These are phyloP conservation scores for Mactra quadrangularis DNA, from an alignment of 1,140 invertebrate genomes.

Conservation along the genomic window DNA sequence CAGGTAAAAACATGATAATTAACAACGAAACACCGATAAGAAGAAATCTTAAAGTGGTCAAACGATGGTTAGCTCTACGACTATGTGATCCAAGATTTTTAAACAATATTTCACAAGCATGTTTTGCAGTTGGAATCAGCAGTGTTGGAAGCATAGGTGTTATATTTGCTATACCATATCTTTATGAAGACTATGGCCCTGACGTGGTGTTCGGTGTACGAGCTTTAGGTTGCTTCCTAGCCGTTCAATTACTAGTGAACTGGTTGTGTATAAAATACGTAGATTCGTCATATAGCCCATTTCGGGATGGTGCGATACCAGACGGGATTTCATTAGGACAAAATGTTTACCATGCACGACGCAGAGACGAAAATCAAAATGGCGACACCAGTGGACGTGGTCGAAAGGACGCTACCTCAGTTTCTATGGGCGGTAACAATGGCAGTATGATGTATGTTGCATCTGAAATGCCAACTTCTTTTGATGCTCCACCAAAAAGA, in stretches of 20 bases:
- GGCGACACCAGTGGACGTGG: background rate
- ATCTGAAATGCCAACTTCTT: constrained; percentile 49
- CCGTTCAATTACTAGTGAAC: constrained; percentile 63
- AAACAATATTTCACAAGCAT: constrained; percentile 6
- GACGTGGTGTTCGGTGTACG: background rate
- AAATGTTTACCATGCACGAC: background rate
- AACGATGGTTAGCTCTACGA: too few species aligned
- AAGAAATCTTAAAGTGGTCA: too few species aligned
- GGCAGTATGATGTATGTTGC: constrained; percentile 57
- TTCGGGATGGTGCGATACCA: constrained; percentile 52
- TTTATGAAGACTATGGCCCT: constrained; percentile 9
- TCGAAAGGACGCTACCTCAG: constrained; percentile 7
- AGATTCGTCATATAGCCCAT: constrained; percentile 55
- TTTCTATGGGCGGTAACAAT: constrained; percentile 9
- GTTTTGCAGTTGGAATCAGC: constrained; percentile 7
- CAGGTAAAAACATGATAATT: too few species aligned
- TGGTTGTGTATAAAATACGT: constrained; percentile 72
- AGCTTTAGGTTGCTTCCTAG: constrained; percentile 60
- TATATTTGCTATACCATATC: constrained; percentile 24
- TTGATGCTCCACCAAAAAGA: constrained; percentile 37
- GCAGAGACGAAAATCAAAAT: constrained; percentile 9
- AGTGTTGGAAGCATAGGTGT: constrained; percentile 11
- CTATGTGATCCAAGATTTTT: constrained; percentile 22
- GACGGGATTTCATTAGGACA: constrained; percentile 6
- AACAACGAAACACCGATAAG: too few species aligned